Conservation (phyloP, 2,888 invertebrate genomes). For the Agrochola litura region DNA sequence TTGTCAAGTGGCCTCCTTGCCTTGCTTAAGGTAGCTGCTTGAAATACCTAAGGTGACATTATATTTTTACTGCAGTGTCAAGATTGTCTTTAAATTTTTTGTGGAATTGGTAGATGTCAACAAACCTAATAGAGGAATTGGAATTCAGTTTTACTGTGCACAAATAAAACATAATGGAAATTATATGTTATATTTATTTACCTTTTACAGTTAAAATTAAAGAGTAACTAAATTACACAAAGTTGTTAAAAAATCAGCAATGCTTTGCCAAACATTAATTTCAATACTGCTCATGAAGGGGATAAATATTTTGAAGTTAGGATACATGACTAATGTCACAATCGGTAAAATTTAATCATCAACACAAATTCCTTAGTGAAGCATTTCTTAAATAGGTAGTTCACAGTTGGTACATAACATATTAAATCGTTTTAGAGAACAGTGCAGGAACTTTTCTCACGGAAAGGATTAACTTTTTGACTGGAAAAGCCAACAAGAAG, state of each 20-base stretch:
- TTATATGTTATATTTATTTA: constrained; percentile 63
- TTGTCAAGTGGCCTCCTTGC: constrained; percentile 10
- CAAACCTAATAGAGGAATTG: constrained; percentile 69
- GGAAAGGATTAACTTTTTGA: constrained; percentile 98
- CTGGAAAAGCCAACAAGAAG: constrained; percentile 98
- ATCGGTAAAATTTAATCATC: constrained; percentile 4
- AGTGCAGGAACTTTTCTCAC: constrained; percentile 97
- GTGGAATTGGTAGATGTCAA: constrained; percentile 79
- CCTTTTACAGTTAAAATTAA: constrained; percentile 40
- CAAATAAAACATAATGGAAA: constrained; percentile 80
- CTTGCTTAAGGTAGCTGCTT: constrained; percentile 30
- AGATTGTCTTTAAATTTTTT: constrained; percentile 53
- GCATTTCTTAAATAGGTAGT: constrained; percentile 27
- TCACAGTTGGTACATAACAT: constrained; percentile 35
- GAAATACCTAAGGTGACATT: background rate
- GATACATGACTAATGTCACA: constrained; percentile 24
- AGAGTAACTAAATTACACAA: constrained; percentile 25
- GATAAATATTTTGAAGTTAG: constrained; percentile 27
- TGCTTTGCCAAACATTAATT: constrained; percentile 22
- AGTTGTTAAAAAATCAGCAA: background rate
- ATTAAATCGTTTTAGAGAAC: constrained; percentile 92
- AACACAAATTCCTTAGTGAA: constrained; percentile 32
- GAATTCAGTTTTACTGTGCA: constrained; percentile 74
- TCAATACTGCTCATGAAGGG: constrained; percentile 4
- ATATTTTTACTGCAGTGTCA: constrained; percentile 22